Conservation (phyloP, 2,888 invertebrate species). For the Machimus rusticus region DNA sequence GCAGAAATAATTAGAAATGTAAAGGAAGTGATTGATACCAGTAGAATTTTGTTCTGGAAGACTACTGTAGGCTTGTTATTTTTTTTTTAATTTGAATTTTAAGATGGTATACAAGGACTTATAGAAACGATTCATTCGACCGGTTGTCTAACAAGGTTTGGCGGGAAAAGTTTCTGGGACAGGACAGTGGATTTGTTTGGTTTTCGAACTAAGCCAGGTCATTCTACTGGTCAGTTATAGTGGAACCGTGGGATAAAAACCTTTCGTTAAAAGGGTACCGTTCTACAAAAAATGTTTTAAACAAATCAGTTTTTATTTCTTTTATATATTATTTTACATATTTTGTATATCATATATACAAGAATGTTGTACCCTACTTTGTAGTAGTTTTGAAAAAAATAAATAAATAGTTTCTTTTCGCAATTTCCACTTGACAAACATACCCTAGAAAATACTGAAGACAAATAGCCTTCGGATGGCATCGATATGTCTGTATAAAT, state of each 20-base stretch:
- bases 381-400: too few species aligned
- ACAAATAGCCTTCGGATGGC: not conserved
- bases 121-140: not conserved
- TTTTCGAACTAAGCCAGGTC: not conserved
- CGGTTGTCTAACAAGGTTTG: not conserved
- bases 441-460: not conserved
- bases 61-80: not conserved
- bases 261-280: not conserved
- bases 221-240: not conserved
- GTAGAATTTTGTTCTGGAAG: conserved; percentile 54
- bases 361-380: too few species aligned
- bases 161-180: not conserved
- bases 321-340: too few species aligned
- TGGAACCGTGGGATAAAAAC: not conserved
- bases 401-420: too few species aligned
- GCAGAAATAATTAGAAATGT: conserved; percentile 51
- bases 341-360: too few species aligned
- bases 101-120: not conserved
- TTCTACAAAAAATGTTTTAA: too few species aligned
- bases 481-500: not conserved
- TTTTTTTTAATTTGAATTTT: not conserved
- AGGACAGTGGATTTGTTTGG: not conserved
- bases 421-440: not conserved
- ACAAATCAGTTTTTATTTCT: too few species aligned
- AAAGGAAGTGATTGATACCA: conserved; percentile 58